phyloP scores from a whole-genome alignment of 2,888 invertebrate genomes.

The Conchocele bisecta region DNA sequence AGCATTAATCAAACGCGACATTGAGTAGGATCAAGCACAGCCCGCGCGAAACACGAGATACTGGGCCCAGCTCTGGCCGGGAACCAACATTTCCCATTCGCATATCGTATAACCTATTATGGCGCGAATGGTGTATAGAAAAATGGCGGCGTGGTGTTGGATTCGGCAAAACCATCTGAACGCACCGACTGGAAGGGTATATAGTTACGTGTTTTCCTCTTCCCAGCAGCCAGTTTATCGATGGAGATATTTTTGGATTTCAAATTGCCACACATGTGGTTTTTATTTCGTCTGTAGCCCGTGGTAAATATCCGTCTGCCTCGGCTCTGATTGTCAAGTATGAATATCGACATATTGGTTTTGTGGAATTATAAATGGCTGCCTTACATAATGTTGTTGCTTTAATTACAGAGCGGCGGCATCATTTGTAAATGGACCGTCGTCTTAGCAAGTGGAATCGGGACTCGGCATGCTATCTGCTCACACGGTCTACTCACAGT shows the following conservation, averaged over 20 bases:
- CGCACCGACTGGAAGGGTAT: conserved; percentile 50
- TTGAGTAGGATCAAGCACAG: conserved; percentile 52
- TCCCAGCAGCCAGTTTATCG: conserved; percentile 59
- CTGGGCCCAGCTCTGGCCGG: conserved; percentile 29
- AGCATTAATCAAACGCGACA: conserved; percentile 63
- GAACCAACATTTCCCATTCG: conserved; percentile 43
- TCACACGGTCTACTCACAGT: no score
- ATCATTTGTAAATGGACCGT: no score
- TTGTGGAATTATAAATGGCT: no score
- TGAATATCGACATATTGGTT: no score
- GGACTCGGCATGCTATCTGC: no score
- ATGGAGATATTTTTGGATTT: conserved; percentile 55
- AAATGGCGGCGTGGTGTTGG: conserved; percentile 39
- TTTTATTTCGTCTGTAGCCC: no score
- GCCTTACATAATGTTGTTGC: no score
- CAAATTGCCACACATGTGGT: conserved; percentile 54
- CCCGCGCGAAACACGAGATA: conserved; percentile 53
- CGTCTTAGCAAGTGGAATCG: no score
- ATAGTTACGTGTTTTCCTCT: conserved; percentile 43
- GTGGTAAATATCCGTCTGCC: no score
- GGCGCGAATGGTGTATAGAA: conserved; percentile 32
- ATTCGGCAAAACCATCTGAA: conserved; percentile 57
- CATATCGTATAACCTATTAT: conserved; percentile 55
- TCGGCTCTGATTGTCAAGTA: no score
- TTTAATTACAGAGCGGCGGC: no score